Evolutionary conservation across 2,888 invertebrate genomes (phyloP), one percentile per base, ranked within the genome.

Genomic region (Melipona beecheii): DNA sequence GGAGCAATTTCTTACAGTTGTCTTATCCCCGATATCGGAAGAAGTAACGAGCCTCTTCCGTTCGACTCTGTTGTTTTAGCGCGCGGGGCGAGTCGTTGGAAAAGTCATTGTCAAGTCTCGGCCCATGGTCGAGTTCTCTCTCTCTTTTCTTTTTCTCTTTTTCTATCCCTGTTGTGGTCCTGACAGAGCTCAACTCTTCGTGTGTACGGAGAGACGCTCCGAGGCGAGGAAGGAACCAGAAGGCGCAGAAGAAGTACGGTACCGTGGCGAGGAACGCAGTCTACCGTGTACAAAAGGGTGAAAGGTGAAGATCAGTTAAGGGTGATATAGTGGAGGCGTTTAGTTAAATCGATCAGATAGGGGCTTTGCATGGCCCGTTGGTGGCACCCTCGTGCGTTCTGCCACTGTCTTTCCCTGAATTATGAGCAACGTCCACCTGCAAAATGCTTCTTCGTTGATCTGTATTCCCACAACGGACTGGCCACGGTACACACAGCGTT

Each of bases 301-400:
- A 92, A 87, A 91, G 92, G 90, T 91, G 89, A 90, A 78, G 89
- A 93, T 93, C 93, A 91, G 93, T 93, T 92, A 92, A 92, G 92
- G 87, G 89, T 91, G 92, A 93, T 91, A 88, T 91, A 92, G 88
- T 88, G 91, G 81, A 89, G 92, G 88, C 87, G 90, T 93, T 93
- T 92, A 92, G 91, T 91, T 91, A 89, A 92, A 93, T 90, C 92
- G 93, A 93, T 93, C 92, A 91, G 92, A 93, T 93, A 93, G 87
- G 78, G 80, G 62, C 72, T 87, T 85, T 87, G 85, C 86, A 87
- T 86, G 88, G 82, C 77, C 82, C 70, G 54, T 78, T 83, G 84
- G 86, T 90, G 89, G 89, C 84, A 83, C 85, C 87, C 86, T 87
- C 86, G 72, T 60, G 80, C 83, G 86, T 85, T 43, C 75, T 83